Conservation (phyloP, 2,888 invertebrate species). For the Chloroclysta siterata region DNA sequence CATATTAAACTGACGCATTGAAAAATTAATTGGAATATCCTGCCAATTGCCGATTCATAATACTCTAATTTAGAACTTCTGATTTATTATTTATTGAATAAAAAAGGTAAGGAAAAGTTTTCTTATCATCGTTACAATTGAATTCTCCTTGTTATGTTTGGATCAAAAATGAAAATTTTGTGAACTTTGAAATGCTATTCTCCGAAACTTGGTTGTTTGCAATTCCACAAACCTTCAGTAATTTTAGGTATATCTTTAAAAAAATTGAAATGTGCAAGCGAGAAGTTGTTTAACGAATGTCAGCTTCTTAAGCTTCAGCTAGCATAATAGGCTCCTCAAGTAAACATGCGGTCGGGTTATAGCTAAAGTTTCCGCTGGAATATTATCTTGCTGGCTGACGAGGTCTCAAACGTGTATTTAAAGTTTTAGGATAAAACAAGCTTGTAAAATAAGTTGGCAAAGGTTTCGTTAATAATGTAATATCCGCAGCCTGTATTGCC, state of each 20-base stretch:
- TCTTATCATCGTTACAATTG: too few relatives aligned
- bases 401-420: conserved; percentile 4
- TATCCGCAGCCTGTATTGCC: not conserved
- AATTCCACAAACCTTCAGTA: too few relatives aligned
- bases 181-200: too few relatives aligned
- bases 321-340: not conserved
- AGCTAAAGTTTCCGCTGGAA: conserved; percentile 3
- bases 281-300: too few relatives aligned
- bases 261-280: too few relatives aligned
- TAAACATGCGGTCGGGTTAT: conserved; percentile 5
- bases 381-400: not conserved
- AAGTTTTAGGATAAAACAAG: conserved; percentile 16
- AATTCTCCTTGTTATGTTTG: too few relatives aligned
- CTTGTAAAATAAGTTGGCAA: conserved; percentile 1
- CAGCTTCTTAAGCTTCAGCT: not conserved
- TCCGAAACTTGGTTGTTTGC: too few relatives aligned
- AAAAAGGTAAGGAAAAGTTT: too few relatives aligned
- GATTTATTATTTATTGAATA: too few relatives aligned
- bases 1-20: not conserved
- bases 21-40: not conserved
- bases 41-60: not conserved
- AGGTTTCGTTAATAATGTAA: conserved; percentile 11
- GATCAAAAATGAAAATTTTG: too few relatives aligned
- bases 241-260: too few relatives aligned
- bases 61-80: not conserved